Evolutionary conservation across 2,113 vertebrate species (phyloP), one percentile per base, ranked within the genome.

Genomic region (Parus major): DNA sequence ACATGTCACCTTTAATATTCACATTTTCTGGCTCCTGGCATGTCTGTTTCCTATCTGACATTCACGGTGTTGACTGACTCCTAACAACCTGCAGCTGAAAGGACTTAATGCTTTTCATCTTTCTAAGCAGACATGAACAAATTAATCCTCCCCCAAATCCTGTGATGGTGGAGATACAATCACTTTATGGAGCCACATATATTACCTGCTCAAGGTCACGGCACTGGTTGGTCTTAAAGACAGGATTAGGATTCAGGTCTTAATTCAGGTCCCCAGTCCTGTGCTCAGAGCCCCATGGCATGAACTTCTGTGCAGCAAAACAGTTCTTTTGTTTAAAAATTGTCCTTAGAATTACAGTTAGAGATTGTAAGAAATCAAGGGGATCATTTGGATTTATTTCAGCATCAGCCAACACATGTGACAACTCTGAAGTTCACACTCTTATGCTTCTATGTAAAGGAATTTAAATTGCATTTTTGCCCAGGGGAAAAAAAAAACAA

Each of bases 241-340:
- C 70, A 88, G 65, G 81, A 72, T 87, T 71, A 89, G 65, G 42
- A 84, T 85, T 71, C 73, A 84, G 75, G 41, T 56, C 35, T 78
- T 65, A 72, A 61, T 69, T 80, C 68, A 65, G 49, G 39, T 64
- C 42, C 35, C 39, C 11, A 5, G 71, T 72, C 35, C 41, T 73
- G 47, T 68, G 55, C 59, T 92, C 61, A 79, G 25, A 29, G 12
- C 57, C 49, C 53, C 39, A 56, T 18, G 50, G 61, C 72, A 87
- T 5, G 25, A 50, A 49, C 10, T 84, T 72, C 25, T 24, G 27
- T 60, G 57, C 49, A 86, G 41, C 10, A n/a, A 50, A 87, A 49
- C 18, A 63, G 27, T 68, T 72, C 33, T 84, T 91, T 35, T 82
- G 27, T 57, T 70, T 82, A 57, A 95, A 95, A 95, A 93, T 65